Base-by-base conservation (phyloP, 2,888 invertebrate genomes). In the Diachrysia chrysitis region DNA sequence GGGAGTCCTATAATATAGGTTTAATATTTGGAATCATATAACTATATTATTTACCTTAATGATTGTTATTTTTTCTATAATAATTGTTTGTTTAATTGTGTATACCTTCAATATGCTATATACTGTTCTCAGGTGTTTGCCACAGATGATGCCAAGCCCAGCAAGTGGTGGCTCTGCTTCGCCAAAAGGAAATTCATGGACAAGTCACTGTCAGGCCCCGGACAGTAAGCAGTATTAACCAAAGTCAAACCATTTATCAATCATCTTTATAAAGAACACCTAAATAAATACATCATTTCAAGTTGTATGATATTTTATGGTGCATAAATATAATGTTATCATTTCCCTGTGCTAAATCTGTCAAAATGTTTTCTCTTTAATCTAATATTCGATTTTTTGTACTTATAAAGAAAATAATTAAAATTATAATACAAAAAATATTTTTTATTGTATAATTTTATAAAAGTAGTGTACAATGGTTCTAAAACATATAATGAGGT, bases 151-250 rank as follows among this genome's bases (percentile, higher is more conserved):
- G 99, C 99, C 9, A 99, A 99, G 87, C 99, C 99, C 10, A 99
- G 98, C 89, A 99, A 99, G 95, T 99, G 99, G 99, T 99, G 99
- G 99, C 95, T 99, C 66, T 99, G 99, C 90, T 99, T 99, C 95
- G 98, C 99, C 32, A 99, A 99, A 90, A 99, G 99, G 96, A 99
- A 99, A 96, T 99, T 99, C 91, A 99, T 99, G 99, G 99, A 99
- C 91, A 99, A 99, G 91, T 99, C 99, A 32, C 95, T 99, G 32
- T 97, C 98, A 37, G 98, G 97, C 0, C 98, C 98, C 2, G 99
- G 99, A 53, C 97, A 98, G 90, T 97, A 93, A 96, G 10, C 53
- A 69, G 63, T 54, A 57, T 57, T 56, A 48, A 66, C 54, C 55
- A 67, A 70, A 67, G 58, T 46, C 65, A 64, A 54, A 66, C 68